Percentiles rank a stretch among this genome's conserved stretches.
These are phyloP conservation scores for Nymphalis urticae DNA, from an alignment of 2,888 invertebrate genomes.

Conservation along the genomic window DNA sequence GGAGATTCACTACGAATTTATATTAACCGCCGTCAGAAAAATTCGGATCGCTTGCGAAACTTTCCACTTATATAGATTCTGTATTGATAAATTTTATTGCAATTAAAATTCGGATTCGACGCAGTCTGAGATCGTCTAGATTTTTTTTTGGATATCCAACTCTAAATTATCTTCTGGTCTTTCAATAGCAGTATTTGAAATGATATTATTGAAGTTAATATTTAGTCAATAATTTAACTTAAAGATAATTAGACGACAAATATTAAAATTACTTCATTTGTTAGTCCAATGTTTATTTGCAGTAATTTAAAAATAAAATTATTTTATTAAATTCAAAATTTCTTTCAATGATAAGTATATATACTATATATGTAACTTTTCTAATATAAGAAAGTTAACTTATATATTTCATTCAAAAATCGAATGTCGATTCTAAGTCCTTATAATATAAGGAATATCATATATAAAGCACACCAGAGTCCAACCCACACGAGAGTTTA, in stretches of 20 bases:
- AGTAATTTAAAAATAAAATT: no score
- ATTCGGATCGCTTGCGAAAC: background rate
- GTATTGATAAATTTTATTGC: slow-evolving; percentile 14
- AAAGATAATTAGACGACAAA: background rate
- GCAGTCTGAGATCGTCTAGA: slow-evolving; percentile 7
- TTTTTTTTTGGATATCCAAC: background rate
- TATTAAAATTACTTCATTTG: no score
- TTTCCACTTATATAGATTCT: slow-evolving; percentile 11
- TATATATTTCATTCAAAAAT: background rate
- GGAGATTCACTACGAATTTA: background rate
- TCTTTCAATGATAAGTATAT: no score
- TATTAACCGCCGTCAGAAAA: background rate
- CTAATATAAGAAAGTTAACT: no score
- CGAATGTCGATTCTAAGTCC: background rate
- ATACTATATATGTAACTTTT: no score
- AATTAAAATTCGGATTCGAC: slow-evolving; percentile 12
- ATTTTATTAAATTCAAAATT: no score
- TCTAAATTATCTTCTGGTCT: background rate
- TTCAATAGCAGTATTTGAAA: no score
- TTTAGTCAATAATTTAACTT: background rate
- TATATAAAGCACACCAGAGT: slow-evolving; percentile 15
- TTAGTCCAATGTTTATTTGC: no score
- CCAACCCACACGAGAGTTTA: slow-evolving; percentile 1
- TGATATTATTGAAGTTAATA: background rate
- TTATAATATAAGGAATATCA: background rate